A percentile compares a stretch with the other conserved stretches of the same genome.
Evolutionary conservation across 2,113 vertebrate species (phyloP).

Genomic region (Paedocypris sp.): DNA sequence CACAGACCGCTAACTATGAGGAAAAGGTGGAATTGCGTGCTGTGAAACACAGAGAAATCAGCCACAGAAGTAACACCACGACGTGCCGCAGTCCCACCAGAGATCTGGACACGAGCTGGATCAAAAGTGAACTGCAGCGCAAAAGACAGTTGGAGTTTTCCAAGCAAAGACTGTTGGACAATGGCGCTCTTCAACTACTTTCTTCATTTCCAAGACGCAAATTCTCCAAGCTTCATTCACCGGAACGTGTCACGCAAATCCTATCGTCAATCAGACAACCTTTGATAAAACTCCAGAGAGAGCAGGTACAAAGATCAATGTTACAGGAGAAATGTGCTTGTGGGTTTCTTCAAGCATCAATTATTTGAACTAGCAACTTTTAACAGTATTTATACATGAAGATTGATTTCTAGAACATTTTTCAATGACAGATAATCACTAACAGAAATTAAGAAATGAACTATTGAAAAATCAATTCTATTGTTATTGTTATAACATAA

Average conservation of each 20-base stretch:
- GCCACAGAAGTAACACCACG: slow-evolving; percentile 59
- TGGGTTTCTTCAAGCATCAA: too few species aligned
- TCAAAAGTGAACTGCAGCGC: slow-evolving; percentile 51
- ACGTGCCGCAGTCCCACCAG: slow-evolving; percentile 55
- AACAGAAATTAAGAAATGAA: too few species aligned
- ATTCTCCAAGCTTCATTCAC: background rate
- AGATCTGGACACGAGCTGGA: slow-evolving; percentile 38
- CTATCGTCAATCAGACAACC: slow-evolving; percentile 22
- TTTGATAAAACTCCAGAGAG: slow-evolving; percentile 25
- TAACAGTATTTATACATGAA: too few species aligned
- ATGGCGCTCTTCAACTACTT: background rate
- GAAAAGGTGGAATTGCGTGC: slow-evolving; percentile 47
- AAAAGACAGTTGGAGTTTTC: slow-evolving; percentile 59
- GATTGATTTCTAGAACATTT: too few species aligned
- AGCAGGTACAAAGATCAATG: slow-evolving; percentile 20
- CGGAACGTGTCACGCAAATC: slow-evolving; percentile 14
- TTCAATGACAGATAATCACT: too few species aligned
- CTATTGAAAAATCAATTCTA: too few species aligned
- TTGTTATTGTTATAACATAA: too few species aligned
- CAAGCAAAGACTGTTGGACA: slow-evolving; percentile 53
- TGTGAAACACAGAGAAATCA: slow-evolving; percentile 48
- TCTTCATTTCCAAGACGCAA: slow-evolving; percentile 1
- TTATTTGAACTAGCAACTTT: too few species aligned
- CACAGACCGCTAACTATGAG: slow-evolving; percentile 44
- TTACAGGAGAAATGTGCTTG: too few species aligned